Evolutionary conservation across 1,140 invertebrate species (phyloP).

Genomic region (Chrysomallon squamiferum): DNA sequence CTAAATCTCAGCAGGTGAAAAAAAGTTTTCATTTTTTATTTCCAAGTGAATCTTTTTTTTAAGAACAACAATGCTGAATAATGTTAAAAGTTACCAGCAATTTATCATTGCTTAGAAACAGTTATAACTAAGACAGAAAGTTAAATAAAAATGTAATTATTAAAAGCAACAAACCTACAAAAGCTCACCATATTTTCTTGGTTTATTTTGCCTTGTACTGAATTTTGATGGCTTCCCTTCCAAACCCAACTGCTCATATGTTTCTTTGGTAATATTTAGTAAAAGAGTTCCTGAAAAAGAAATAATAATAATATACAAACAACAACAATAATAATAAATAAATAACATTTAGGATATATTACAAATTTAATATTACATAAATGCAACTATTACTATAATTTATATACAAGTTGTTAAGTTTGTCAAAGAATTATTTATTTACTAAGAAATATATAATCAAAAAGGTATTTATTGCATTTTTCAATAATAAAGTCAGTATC

Average conservation of each 20-base stretch:
- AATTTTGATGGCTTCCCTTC: conserved; percentile 2
- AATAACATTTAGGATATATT: background rate
- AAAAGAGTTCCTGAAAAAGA: background rate
- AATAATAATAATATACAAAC: background rate
- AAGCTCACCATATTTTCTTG: conserved; percentile 1
- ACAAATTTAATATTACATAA: background rate
- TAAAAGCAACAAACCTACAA: no score
- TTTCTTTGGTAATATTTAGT: background rate
- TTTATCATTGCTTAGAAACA: no score
- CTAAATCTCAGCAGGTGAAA: no score
- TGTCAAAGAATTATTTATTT: background rate
- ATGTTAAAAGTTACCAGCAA: no score
- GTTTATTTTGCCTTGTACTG: background rate
- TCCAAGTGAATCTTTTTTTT: no score
- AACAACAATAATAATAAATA: background rate
- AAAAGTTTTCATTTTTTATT: no score
- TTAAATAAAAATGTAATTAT: no score
- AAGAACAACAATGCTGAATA: no score
- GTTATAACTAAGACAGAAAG: no score
- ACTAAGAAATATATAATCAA: background rate
- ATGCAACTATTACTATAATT: background rate
- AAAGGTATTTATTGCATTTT: background rate
- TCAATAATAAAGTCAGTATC: background rate
- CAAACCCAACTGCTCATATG: background rate
- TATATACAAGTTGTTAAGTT: background rate